phyloP scores from a whole-genome alignment of 2,888 invertebrate genomes.

The Dorcus hopei region DNA sequence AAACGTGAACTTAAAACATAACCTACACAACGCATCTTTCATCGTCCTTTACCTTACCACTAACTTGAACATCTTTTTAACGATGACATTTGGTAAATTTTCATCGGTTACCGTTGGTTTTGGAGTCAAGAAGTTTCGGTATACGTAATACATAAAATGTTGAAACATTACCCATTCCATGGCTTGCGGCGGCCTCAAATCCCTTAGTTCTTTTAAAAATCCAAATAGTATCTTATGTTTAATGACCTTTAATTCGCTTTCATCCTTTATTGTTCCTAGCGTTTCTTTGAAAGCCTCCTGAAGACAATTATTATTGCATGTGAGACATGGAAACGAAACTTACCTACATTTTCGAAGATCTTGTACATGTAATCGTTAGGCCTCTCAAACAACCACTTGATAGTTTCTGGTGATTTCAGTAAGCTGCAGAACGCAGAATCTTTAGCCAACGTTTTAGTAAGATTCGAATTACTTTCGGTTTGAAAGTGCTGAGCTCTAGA shows the following conservation, averaged over 20 bases:
- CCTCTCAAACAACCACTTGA: constrained; percentile 16
- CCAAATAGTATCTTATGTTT: constrained; percentile 21
- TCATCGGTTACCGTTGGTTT: constrained; percentile 37
- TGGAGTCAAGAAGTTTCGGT: constrained; percentile 40
- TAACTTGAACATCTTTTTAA: constrained; percentile 38
- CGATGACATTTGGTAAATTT: constrained; percentile 35
- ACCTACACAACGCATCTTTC: not conserved
- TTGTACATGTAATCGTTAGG: constrained; percentile 18
- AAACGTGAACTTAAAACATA: constrained; percentile 10
- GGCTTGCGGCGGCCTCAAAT: constrained; percentile 25
- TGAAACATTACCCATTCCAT: constrained; percentile 41
- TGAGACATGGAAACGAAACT: not conserved
- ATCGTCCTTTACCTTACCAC: constrained; percentile 33
- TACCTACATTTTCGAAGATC: constrained; percentile 17
- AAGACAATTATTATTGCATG: not conserved
- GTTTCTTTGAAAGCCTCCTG: constrained; percentile 17
- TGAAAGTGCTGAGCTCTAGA: constrained; percentile 19
- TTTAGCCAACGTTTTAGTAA: constrained; percentile 4
- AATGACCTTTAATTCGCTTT: constrained; percentile 13
- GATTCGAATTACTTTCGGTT: constrained; percentile 11
- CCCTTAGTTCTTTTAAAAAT: constrained; percentile 27
- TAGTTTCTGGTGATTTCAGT: constrained; percentile 15
- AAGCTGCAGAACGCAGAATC: constrained; percentile 16
- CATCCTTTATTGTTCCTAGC: constrained; percentile 11
- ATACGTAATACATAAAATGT: constrained; percentile 43